phyloP scores from a whole-genome alignment of 2,113 vertebrate genomes.

The Shinisaurus crocodilurus region DNA sequence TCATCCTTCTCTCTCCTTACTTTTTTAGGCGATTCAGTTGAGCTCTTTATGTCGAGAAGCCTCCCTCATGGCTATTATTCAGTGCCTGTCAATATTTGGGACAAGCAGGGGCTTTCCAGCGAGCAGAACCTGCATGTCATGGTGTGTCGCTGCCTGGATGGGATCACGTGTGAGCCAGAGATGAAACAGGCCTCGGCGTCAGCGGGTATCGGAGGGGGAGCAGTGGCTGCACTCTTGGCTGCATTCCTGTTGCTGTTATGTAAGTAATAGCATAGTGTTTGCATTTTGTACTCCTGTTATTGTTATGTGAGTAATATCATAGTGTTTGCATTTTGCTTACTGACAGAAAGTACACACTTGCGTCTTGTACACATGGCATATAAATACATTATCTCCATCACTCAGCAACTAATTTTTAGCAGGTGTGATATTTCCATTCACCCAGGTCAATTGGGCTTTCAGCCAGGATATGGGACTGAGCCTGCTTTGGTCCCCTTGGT shows the following conservation, averaged over 20 bases:
- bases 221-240: slow-evolving; percentile 63
- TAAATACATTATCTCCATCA: neutral
- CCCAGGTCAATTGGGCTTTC: too few species aligned
- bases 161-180: slow-evolving; percentile 47
- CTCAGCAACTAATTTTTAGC: neutral
- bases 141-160: slow-evolving; percentile 75
- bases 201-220: slow-evolving; percentile 47
- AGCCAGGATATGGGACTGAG: too few species aligned
- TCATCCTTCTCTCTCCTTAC: neutral
- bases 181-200: fast-evolving
- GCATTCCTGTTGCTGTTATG: slow-evolving; percentile 74
- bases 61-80: slow-evolving; percentile 77
- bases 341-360: neutral
- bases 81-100: slow-evolving; percentile 75
- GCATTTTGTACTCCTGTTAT: fast-evolving
- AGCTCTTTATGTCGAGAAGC: slow-evolving; percentile 67
- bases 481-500: too few species aligned
- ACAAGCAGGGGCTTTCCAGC: slow-evolving; percentile 72
- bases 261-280: slow-evolving; percentile 63
- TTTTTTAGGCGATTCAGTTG: slow-evolving; percentile 62
- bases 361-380: neutral
- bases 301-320: slow-evolving; percentile 75
- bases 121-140: slow-evolving; percentile 58
- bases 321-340: fast-evolving
- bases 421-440: neutral